A percentile compares a stretch with the other conserved stretches of the same genome.
phyloP scores from a whole-genome alignment of 2,888 invertebrate genomes.

The Nomada ferruginata region DNA sequence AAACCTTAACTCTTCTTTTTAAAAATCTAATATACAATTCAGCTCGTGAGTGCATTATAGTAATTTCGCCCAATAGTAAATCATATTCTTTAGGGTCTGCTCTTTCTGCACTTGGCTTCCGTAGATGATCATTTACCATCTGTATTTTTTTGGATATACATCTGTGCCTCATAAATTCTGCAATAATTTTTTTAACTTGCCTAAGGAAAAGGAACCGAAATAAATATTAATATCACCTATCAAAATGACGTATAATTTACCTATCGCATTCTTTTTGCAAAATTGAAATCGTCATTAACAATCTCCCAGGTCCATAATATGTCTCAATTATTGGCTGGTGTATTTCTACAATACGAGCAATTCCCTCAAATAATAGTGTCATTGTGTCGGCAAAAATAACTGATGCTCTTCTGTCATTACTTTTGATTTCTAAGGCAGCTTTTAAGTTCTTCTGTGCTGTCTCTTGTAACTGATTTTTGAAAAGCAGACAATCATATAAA shows the following conservation, averaged over 20 bases:
- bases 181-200: slow-evolving; percentile 87
- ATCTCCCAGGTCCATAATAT: slow-evolving; percentile 92
- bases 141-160: slow-evolving; percentile 88
- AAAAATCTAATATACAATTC: slow-evolving; percentile 96
- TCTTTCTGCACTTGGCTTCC: slow-evolving; percentile 85
- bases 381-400: slow-evolving; percentile 94
- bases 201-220: slow-evolving; percentile 55
- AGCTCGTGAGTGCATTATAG: slow-evolving; percentile 95
- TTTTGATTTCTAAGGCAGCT: slow-evolving; percentile 87
- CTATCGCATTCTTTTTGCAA: slow-evolving; percentile 93
- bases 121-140: slow-evolving; percentile 87
- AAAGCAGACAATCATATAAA: slow-evolving; percentile 1
- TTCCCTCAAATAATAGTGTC: slow-evolving; percentile 93
- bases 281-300: slow-evolving; percentile 89
- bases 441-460: slow-evolving; percentile 90
- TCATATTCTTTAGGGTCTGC: slow-evolving; percentile 94
- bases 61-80: slow-evolving; percentile 94
- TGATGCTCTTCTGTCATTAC: slow-evolving; percentile 89
- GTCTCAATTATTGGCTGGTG: slow-evolving; percentile 96
- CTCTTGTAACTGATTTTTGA: slow-evolving; percentile 85
- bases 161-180: slow-evolving; percentile 90
- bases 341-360: slow-evolving; percentile 93
- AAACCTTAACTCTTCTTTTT: slow-evolving; percentile 89
- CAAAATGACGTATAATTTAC: slow-evolving; percentile 81
- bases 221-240: not conserved